Percentiles rank a stretch among this genome's conserved stretches.
Evolutionary conservation across 2,888 invertebrate genomes (phyloP).

Genomic region (Synanthedon tipuliformis): DNA sequence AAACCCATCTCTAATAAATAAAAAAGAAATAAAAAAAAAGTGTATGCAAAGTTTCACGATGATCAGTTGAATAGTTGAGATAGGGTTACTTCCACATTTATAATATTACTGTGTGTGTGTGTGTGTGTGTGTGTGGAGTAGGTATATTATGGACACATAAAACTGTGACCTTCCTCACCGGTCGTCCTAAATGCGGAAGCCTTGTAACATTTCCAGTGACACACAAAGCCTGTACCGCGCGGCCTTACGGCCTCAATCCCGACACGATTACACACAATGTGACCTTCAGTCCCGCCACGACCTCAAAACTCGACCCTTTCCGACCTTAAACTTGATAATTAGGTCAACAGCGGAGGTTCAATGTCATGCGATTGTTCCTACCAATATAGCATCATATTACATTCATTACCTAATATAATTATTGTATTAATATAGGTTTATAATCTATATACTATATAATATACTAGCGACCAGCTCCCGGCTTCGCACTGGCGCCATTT

Average conservation of each 20-base stretch:
- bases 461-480: too few relatives aligned
- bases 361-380: neutral
- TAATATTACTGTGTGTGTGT: too few relatives aligned
- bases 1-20: too few relatives aligned
- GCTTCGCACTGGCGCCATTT: too few relatives aligned
- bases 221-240: neutral
- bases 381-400: neutral
- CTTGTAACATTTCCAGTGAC: slow-evolving; percentile 2
- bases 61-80: too few relatives aligned
- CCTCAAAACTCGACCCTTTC: neutral
- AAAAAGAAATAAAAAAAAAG: too few relatives aligned
- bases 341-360: neutral
- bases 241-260: neutral
- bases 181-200: slow-evolving; percentile 2
- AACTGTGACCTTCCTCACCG: neutral
- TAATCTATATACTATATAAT: too few relatives aligned
- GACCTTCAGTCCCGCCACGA: slow-evolving; percentile 6
- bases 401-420: neutral
- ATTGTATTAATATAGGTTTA: too few relatives aligned
- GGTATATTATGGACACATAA: neutral
- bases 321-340: slow-evolving; percentile 2
- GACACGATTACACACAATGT: slow-evolving; percentile 2
- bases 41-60: too few relatives aligned
- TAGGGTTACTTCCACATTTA: too few relatives aligned
- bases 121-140: too few relatives aligned